These are phyloP conservation scores for Lanius collurio DNA, from an alignment of 2,113 vertebrate species.

Conservation along the genomic window DNA sequence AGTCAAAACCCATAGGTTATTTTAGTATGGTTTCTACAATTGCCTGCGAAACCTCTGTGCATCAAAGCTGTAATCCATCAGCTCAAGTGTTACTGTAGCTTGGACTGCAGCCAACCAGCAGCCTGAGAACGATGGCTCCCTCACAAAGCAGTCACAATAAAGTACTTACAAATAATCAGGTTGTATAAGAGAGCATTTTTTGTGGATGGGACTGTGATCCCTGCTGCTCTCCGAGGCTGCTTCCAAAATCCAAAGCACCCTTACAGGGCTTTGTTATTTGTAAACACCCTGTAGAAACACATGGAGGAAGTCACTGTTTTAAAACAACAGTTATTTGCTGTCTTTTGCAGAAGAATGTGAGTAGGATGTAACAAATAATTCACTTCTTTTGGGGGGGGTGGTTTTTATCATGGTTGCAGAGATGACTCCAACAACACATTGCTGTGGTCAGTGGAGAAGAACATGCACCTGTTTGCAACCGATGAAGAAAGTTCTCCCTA, in stretches of 20 bases:
- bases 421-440: background rate
- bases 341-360: background rate
- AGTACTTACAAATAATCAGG: background rate
- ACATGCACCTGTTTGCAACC: rapidly evolving
- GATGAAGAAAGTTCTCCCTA: constrained; percentile 31
- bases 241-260: constrained; percentile 22
- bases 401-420: background rate
- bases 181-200: background rate
- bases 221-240: constrained; percentile 36
- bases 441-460: background rate
- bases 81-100: background rate
- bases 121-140: background rate
- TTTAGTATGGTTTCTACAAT: background rate
- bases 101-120: background rate
- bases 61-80: background rate
- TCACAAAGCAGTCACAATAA: constrained; percentile 15
- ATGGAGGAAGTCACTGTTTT: background rate
- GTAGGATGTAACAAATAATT: background rate
- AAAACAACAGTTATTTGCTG: constrained; percentile 2
- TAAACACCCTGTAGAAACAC: background rate
- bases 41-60: background rate
- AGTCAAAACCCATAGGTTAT: background rate
- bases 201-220: background rate
- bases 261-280: background rate
- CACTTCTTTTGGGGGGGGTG: background rate